Evolutionary conservation across 2,888 invertebrate genomes (phyloP).

Genomic region (Maniola hyperantus): DNA sequence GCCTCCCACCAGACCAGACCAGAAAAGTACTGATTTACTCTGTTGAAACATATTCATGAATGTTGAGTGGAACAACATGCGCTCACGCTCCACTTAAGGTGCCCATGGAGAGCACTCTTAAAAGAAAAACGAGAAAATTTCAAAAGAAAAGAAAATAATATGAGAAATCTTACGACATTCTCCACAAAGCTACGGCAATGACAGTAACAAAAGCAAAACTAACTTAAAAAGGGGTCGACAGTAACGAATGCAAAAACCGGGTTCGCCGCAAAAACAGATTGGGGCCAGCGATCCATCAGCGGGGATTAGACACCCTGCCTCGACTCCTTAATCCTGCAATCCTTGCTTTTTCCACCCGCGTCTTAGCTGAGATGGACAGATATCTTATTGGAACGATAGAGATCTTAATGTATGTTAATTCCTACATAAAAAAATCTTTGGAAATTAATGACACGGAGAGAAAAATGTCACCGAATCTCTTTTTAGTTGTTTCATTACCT

Average conservation of each 20-base stretch:
- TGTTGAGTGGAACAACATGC: no score
- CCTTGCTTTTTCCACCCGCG: conserved; percentile 26
- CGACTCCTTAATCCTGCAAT: conserved; percentile 37
- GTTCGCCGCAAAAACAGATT: conserved; percentile 36
- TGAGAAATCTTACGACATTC: background rate
- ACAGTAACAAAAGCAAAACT: conserved; percentile 21
- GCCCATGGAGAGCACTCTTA: background rate
- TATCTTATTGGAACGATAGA: conserved; percentile 6
- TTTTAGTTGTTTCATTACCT: no score
- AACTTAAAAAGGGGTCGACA: conserved; percentile 22
- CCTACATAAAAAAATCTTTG: no score
- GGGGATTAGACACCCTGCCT: conserved; percentile 37
- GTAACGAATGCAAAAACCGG: conserved; percentile 27
- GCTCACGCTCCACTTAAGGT: no score
- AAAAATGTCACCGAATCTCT: no score
- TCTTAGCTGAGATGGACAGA: conserved; percentile 9
- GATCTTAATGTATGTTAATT: conserved; percentile 8
- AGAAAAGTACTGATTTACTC: no score
- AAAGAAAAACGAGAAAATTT: background rate
- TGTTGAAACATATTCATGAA: no score
- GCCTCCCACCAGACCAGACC: no score
- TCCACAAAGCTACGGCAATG: background rate
- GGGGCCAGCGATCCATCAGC: conserved; percentile 41
- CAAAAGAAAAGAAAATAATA: background rate
- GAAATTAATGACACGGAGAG: no score